Evolutionary conservation across 1,140 invertebrate genomes (phyloP).

Genomic region (Scaptodrosophila lebanonensis): DNA sequence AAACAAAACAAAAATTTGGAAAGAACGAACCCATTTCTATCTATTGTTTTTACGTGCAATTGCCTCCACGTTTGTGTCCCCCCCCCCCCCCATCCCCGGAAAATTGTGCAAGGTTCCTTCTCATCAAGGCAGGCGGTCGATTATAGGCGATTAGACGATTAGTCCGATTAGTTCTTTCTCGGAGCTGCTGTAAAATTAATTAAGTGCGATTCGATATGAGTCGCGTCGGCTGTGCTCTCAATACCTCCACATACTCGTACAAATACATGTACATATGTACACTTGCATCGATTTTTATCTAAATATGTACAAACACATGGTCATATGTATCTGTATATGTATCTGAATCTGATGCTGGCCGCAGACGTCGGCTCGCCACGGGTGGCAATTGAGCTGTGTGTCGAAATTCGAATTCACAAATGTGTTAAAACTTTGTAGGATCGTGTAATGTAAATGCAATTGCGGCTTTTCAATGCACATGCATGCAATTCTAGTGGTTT

Average conservation of each 20-base stretch:
- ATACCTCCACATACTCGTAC: background rate
- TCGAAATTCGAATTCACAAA: conserved; percentile 37
- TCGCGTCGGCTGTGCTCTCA: background rate
- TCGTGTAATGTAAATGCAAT: conserved; percentile 9
- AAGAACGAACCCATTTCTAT: too few relatives aligned
- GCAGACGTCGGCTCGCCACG: conserved; percentile 19
- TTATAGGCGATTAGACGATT: too few relatives aligned
- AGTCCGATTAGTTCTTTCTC: too few relatives aligned
- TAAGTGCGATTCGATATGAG: conserved; percentile 48
- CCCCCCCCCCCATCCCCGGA: background rate
- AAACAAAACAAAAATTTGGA: background rate
- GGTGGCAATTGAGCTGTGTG: conserved; percentile 53
- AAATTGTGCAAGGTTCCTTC: conserved; percentile 29
- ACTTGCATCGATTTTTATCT: conserved; percentile 13
- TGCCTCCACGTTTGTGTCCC: too few relatives aligned
- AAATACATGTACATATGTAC: conserved; percentile 33
- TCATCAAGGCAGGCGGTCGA: conserved; percentile 19
- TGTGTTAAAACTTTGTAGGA: conserved; percentile 14
- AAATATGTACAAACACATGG: too few relatives aligned
- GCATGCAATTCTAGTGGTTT: too few relatives aligned
- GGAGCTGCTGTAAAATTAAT: conserved; percentile 50
- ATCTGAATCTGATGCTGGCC: conserved; percentile 14
- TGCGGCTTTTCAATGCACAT: conserved; percentile 6
- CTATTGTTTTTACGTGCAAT: too few relatives aligned
- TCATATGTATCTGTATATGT: conserved; percentile 4